A percentile compares a stretch with the other conserved stretches of the same genome.
These are phyloP conservation scores for Pleuronectes platessa DNA, from an alignment of 2,113 vertebrate genomes.

Conservation along the genomic window DNA sequence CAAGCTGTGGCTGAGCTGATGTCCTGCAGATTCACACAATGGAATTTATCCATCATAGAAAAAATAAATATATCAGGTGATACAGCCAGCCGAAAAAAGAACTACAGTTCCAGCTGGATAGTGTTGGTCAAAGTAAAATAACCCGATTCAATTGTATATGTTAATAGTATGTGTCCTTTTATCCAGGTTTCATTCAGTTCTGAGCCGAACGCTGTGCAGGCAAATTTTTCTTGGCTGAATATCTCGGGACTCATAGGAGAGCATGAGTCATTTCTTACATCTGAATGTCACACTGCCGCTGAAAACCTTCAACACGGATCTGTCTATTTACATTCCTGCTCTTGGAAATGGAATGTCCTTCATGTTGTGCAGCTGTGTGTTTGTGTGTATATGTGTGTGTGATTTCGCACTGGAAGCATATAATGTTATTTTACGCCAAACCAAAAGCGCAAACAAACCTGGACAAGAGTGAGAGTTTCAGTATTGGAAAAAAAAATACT, in stretches of 20 bases:
- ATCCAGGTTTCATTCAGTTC: too few species aligned
- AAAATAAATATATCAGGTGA: background rate
- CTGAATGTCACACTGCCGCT: background rate
- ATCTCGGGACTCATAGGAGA: background rate
- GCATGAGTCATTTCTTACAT: background rate
- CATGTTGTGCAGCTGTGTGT: slow-evolving; percentile 5
- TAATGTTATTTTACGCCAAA: slow-evolving; percentile 10
- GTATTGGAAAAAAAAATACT: background rate
- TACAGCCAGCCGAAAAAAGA: background rate
- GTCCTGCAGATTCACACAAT: background rate
- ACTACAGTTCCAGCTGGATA: background rate
- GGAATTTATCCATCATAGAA: background rate
- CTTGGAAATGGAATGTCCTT: slow-evolving; percentile 3
- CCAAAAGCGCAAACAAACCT: background rate
- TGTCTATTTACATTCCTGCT: background rate
- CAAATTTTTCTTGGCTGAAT: too few species aligned
- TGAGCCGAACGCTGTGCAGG: too few species aligned
- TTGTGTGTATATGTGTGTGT: background rate
- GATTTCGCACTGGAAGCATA: background rate
- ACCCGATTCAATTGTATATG: too few species aligned
- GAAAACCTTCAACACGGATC: slow-evolving; percentile 8
- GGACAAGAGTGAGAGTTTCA: background rate
- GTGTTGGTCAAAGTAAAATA: too few species aligned
- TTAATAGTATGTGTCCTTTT: too few species aligned
- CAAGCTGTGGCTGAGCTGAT: background rate